Base-by-base conservation (phyloP, 2,113 vertebrate genomes). In the Aptenodytes patagonicus region DNA sequence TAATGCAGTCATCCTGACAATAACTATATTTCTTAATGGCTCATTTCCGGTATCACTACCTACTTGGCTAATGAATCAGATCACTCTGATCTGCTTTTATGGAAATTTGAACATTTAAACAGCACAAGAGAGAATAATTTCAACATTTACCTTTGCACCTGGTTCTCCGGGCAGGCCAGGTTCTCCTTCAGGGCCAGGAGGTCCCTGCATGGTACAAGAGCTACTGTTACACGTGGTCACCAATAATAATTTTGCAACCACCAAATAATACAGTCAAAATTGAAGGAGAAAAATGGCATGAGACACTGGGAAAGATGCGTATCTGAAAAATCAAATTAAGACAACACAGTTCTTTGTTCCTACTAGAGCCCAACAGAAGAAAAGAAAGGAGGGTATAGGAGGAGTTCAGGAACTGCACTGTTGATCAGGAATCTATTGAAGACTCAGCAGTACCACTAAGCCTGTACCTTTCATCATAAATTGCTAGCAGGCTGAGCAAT, bases 151-250 rank as follows among this genome's bases (percentile, higher is more conserved):
- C 99, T 99, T 99, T 93, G 95, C 52, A 5, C 99, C 99, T 17
- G 98, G 98, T 90, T 99, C 99, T 73, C 99, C 99, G 52, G 98
- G 97, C n/a, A 97, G 93, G 87, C 99, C 99, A 57, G 96, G 78
- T 78, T 99, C 99, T 82, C 99, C 99, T 93, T 99, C 99, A 83
- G 95, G 92, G 82, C 99, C 99, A 95, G 99, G 98, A 75, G 95
- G 96, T 95, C 99, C 99, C 99, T 99, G 73, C 29, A 84, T 24
- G 40, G 77, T 51, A 89, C 51, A 77, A 81, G 21, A 88, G 38
- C 18, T 86, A 66, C 57, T 44, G 19, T 97, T 88, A 93, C 25
- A 83, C 18, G 17, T 13, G 47, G 40, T 29, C 47, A 89, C 16
- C 17, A 73, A 8, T 18, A 93, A 89, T 34, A 60, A 60, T 47